These are phyloP conservation scores for human DNA, from an alignment of 2,113 vertebrate species.

Conservation along the genomic window GRCh38 chr5:131709001-131709500, in stretches of 20 bases:
- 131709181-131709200: constrained; percentile 82
- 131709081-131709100: neutral
- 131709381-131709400: constrained; percentile 78
- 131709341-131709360: constrained; percentile 85
- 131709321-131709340: constrained; percentile 69
- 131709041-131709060: constrained; percentile 29
- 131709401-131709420: constrained; percentile 86
- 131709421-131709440: constrained; percentile 86
- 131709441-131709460: constrained; percentile 66
- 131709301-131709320: constrained; percentile 68
- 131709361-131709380: constrained; percentile 84
- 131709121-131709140: constrained; percentile 26
- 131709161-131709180: neutral
- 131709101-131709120: constrained; percentile 15
- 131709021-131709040: neutral
- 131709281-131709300: constrained; percentile 79
- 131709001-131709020: neutral
- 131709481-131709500: constrained; percentile 39
- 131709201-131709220: constrained; percentile 98
- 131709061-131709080: constrained; percentile 19
- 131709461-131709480: constrained; percentile 33
- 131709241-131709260: constrained; percentile 99
- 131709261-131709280: constrained; percentile 96
- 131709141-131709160: constrained; percentile 30
- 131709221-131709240: constrained; percentile 94